These are phyloP conservation scores for Zeus faber DNA, from an alignment of 2,113 vertebrate species.

Conservation along the genomic window DNA sequence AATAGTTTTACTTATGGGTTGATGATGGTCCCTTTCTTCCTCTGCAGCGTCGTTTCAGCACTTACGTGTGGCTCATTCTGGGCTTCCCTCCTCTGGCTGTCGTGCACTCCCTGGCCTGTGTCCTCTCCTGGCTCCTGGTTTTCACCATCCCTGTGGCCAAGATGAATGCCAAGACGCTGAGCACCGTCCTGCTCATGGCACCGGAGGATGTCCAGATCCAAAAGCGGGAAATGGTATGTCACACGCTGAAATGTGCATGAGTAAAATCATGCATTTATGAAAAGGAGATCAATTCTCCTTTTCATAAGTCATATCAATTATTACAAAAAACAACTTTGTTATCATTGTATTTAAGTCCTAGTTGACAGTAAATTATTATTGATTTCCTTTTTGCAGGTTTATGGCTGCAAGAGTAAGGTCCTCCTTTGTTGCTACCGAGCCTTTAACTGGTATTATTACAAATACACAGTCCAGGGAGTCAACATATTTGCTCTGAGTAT, in stretches of 20 bases:
- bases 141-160: constrained; percentile 79
- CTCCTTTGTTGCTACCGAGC: constrained; percentile 77
- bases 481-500: constrained; percentile 83
- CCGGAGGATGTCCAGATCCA: constrained; percentile 63
- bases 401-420: constrained; percentile 53
- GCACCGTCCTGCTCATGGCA: constrained; percentile 69
- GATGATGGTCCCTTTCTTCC: not conserved
- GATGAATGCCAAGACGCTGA: constrained; percentile 66
- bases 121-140: constrained; percentile 76
- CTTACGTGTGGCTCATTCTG: constrained; percentile 69
- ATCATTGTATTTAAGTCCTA: too few species aligned
- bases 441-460: constrained; percentile 82
- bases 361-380: constrained; percentile 5
- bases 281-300: too few species aligned
- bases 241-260: too few species aligned
- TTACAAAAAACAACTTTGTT: too few species aligned
- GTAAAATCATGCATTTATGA: too few species aligned
- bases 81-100: constrained; percentile 70
- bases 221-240: constrained; percentile 52
- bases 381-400: constrained; percentile 46
- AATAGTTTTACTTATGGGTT: too few species aligned
- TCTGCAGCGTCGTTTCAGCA: constrained; percentile 55
- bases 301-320: too few species aligned
- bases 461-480: constrained; percentile 76
- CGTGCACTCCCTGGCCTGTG: constrained; percentile 72